These are phyloP conservation scores for Cylindroiulus punctatus DNA, from an alignment of 2,888 invertebrate species.

Conservation along the genomic window DNA sequence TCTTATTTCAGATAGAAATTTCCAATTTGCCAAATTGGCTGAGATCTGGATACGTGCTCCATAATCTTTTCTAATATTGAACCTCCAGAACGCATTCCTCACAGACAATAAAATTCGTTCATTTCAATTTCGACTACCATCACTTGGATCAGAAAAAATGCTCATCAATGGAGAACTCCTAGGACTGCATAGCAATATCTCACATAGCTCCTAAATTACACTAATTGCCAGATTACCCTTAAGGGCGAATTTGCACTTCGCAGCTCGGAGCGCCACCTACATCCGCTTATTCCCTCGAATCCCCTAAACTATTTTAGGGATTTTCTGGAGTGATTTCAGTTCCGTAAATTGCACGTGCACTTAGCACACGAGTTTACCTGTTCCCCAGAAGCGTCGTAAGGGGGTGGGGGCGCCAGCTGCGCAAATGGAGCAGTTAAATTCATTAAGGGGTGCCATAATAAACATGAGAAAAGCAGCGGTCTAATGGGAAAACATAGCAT, in stretches of 20 bases:
- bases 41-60: too few relatives aligned
- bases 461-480: neutral
- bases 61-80: too few relatives aligned
- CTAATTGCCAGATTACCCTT: neutral
- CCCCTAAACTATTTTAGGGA: neutral
- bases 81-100: neutral
- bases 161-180: neutral
- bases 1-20: too few relatives aligned
- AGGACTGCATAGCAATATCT: neutral
- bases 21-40: too few relatives aligned
- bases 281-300: neutral
- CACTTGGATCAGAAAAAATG: neutral
- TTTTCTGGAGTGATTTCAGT: neutral
- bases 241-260: neutral
- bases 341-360: neutral
- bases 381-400: neutral
- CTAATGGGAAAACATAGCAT: conserved; percentile 42
- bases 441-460: conserved; percentile 38
- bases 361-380: neutral
- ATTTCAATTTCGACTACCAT: neutral
- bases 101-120: neutral
- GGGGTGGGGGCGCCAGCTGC: conserved; percentile 35
- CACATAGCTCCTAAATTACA: neutral
- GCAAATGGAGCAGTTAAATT: conserved; percentile 7
- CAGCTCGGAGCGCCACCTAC: neutral